These are phyloP conservation scores for Daboia siamensis DNA, from an alignment of 2,113 vertebrate species.

Conservation along the genomic window DNA sequence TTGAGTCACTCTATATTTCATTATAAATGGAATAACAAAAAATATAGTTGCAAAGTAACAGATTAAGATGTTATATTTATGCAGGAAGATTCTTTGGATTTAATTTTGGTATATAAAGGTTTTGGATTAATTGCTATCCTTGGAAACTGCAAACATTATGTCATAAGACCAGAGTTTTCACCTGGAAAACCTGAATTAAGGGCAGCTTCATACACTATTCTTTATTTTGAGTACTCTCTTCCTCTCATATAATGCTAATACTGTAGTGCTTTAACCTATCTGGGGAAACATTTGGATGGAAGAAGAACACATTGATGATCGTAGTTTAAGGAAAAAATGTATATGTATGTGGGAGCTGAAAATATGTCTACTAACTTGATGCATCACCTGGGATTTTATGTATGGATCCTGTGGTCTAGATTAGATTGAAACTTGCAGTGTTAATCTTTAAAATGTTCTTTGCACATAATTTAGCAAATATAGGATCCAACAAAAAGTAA, in stretches of 20 bases:
- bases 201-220: conserved; percentile 35
- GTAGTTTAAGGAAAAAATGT: not conserved
- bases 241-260: conserved; percentile 41
- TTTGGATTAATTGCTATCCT: conserved; percentile 34
- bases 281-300: not conserved
- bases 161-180: conserved; percentile 36
- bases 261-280: not conserved
- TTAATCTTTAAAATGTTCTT: not conserved
- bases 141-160: conserved; percentile 31
- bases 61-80: conserved; percentile 46
- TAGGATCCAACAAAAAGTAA: not conserved
- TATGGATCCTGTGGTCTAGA: not conserved
- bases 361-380: not conserved
- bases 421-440: not conserved
- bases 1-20: conserved; percentile 39
- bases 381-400: not conserved
- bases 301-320: not conserved
- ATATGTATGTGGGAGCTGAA: not conserved
- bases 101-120: conserved; percentile 17
- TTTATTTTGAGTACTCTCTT: conserved; percentile 44
- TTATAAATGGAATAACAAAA: conserved; percentile 34
- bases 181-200: conserved; percentile 38
- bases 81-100: conserved; percentile 18
- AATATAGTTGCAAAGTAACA: conserved; percentile 46
- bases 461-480: not conserved